A percentile compares a stretch with the other conserved stretches of the same genome.
Evolutionary conservation across 2,888 invertebrate species (phyloP).

Genomic region (Dasysyrphus albostriatus): DNA sequence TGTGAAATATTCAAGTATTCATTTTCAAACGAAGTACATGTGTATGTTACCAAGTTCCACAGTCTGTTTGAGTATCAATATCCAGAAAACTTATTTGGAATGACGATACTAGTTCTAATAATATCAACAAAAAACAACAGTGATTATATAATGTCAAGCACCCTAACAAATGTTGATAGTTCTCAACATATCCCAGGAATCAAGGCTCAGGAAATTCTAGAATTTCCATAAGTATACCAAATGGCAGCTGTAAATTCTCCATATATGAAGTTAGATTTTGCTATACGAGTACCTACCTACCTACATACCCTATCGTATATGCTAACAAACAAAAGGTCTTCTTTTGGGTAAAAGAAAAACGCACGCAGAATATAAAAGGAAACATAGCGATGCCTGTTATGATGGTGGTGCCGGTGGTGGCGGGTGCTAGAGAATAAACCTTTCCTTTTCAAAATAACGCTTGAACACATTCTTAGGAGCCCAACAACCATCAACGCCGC

Average conservation of each 20-base stretch:
- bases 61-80: not conserved
- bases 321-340: conserved; percentile 14
- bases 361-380: conserved; percentile 36
- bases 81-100: not conserved
- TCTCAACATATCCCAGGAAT: not conserved
- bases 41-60: not conserved
- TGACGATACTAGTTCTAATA: too few relatives aligned
- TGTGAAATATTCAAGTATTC: not conserved
- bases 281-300: not conserved
- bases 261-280: not conserved
- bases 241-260: conserved; percentile 14
- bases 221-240: conserved; percentile 3
- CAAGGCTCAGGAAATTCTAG: conserved; percentile 15
- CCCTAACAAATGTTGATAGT: conserved; percentile 11
- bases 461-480: conserved; percentile 58
- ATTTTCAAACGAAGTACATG: not conserved
- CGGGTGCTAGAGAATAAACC: conserved; percentile 36
- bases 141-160: not conserved
- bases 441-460: conserved; percentile 48
- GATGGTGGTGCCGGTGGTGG: not conserved
- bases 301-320: not conserved
- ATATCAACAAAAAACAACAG: not conserved
- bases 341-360: conserved; percentile 26
- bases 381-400: conserved; percentile 25
- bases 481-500: conserved; percentile 30